phyloP scores from a whole-genome alignment of 2,888 invertebrate species.

The Oscheius sp. region DNA sequence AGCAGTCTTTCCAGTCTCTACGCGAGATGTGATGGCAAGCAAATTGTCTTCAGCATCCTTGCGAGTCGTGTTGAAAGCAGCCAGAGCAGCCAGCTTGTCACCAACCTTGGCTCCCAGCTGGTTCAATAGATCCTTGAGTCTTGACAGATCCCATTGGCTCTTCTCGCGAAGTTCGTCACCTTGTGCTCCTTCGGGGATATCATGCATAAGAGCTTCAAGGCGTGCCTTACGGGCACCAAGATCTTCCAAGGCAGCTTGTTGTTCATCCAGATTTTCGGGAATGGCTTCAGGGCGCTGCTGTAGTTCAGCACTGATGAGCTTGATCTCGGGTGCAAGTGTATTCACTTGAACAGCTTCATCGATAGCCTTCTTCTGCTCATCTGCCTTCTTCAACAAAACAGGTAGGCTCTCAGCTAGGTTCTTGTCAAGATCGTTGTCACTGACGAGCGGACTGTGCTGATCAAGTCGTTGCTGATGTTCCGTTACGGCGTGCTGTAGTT shows the following conservation, averaged over 20 bases:
- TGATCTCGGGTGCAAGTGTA: slow-evolving; percentile 45
- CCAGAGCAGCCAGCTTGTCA: slow-evolving; percentile 56
- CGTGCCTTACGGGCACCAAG: slow-evolving; percentile 46
- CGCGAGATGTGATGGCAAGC: slow-evolving; percentile 42
- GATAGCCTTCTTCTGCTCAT: slow-evolving; percentile 39
- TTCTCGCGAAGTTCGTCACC: slow-evolving; percentile 49
- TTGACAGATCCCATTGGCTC: slow-evolving; percentile 54
- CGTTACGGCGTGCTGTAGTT: neutral
- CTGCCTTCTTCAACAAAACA: neutral
- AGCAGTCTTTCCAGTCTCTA: slow-evolving; percentile 20
- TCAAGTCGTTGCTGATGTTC: neutral
- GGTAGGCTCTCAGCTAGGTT: slow-evolving; percentile 34
- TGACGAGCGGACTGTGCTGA: slow-evolving; percentile 4
- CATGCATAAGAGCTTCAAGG: slow-evolving; percentile 45
- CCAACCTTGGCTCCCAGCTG: slow-evolving; percentile 50
- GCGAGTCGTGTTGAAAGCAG: slow-evolving; percentile 53
- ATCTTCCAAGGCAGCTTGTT: slow-evolving; percentile 49
- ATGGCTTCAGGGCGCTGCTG: slow-evolving; percentile 40
- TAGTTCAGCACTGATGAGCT: slow-evolving; percentile 44
- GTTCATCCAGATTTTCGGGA: slow-evolving; percentile 43
- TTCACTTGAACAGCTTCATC: slow-evolving; percentile 42
- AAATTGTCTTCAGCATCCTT: slow-evolving; percentile 53
- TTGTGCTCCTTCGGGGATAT: slow-evolving; percentile 41
- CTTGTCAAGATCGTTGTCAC: slow-evolving; percentile 9
- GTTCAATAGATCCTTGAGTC: slow-evolving; percentile 51